Evolutionary conservation across 2,113 vertebrate genomes (phyloP).

Genomic region (Oryzias celebensis): DNA sequence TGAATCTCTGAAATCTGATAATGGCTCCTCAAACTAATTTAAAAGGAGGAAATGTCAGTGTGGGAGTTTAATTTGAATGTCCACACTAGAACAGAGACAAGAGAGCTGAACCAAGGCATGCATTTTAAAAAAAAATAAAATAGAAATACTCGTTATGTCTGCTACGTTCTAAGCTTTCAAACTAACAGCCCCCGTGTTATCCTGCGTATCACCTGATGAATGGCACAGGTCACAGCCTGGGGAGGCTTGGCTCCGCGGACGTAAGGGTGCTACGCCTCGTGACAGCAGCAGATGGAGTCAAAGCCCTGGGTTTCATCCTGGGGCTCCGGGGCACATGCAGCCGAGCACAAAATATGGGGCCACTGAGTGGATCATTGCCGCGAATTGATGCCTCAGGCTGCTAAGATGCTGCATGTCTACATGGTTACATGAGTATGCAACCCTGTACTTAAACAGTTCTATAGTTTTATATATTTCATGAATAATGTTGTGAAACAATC

Average conservation of each 20-base stretch:
- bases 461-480: slow-evolving; percentile 4
- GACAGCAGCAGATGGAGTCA: slow-evolving; percentile 67
- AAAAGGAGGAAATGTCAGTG: slow-evolving; percentile 30
- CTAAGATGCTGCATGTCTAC: slow-evolving; percentile 38
- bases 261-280: slow-evolving; percentile 41
- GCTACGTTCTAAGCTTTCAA: background rate
- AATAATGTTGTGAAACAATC: too few species aligned
- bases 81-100: slow-evolving; percentile 18
- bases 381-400: slow-evolving; percentile 36
- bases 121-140: background rate
- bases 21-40: slow-evolving; percentile 32
- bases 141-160: background rate
- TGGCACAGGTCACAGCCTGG: slow-evolving; percentile 14
- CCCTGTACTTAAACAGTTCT: slow-evolving; percentile 17
- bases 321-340: slow-evolving; percentile 46
- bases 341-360: slow-evolving; percentile 60
- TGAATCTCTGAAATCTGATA: slow-evolving; percentile 56
- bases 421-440: slow-evolving; percentile 49
- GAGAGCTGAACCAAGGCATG: slow-evolving; percentile 11
- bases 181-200: slow-evolving; percentile 8
- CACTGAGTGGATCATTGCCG: slow-evolving; percentile 42
- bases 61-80: slow-evolving; percentile 24
- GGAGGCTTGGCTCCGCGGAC: slow-evolving; percentile 28
- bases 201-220: slow-evolving; percentile 17
- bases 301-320: slow-evolving; percentile 25